A percentile compares a stretch with the other conserved stretches of the same genome.
Conservation (phyloP, 37 sponge, comb jelly and placozoan genomes). For the Cliona cf. orientalis region DNA sequence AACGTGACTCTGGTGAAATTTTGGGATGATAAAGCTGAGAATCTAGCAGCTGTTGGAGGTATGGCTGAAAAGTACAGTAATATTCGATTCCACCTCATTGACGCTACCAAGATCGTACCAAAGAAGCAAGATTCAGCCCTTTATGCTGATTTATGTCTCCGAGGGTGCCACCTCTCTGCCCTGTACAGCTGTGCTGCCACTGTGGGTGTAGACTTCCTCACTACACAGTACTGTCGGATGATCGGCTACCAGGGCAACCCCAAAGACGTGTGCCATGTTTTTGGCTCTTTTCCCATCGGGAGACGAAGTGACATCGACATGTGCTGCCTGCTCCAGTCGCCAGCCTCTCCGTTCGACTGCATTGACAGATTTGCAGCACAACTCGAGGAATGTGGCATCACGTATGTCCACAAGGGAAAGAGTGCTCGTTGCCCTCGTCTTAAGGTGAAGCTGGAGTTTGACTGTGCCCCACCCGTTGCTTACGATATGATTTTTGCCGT, state of each 20-base stretch:
- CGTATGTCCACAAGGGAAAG: conserved; percentile 58
- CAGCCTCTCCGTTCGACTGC: conserved; percentile 52
- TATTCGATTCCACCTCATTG: conserved; percentile 72
- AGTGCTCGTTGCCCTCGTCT: conserved; percentile 84
- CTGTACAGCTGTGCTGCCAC: conserved; percentile 50
- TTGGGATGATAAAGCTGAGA: conserved; percentile 82
- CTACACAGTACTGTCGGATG: conserved; percentile 53
- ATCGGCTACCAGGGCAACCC: conserved; percentile 65
- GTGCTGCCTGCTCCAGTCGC: conserved; percentile 70
- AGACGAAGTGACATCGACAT: conserved; percentile 80
- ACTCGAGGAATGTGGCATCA: conserved; percentile 66
- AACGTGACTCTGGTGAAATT: conserved; percentile 60
- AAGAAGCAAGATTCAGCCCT: conserved; percentile 12
- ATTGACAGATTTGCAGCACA: conserved; percentile 41
- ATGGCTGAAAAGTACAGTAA: conserved; percentile 20
- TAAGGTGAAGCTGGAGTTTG: conserved; percentile 60
- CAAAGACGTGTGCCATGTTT: conserved; percentile 40
- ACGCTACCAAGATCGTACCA: conserved; percentile 43
- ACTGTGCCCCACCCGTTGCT: conserved; percentile 37
- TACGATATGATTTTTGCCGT: conserved; percentile 80
- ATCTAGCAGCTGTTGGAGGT: conserved; percentile 55
- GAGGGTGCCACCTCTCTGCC: conserved; percentile 51
- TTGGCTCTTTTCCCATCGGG: conserved; percentile 80
- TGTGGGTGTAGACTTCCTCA: conserved; percentile 63
- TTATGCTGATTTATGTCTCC: conserved; percentile 15